A percentile compares a stretch with the other conserved stretches of the same genome.
These are phyloP conservation scores for Pteropus alecto DNA, from an alignment of 2,113 vertebrate genomes.

Conservation along the genomic window DNA sequence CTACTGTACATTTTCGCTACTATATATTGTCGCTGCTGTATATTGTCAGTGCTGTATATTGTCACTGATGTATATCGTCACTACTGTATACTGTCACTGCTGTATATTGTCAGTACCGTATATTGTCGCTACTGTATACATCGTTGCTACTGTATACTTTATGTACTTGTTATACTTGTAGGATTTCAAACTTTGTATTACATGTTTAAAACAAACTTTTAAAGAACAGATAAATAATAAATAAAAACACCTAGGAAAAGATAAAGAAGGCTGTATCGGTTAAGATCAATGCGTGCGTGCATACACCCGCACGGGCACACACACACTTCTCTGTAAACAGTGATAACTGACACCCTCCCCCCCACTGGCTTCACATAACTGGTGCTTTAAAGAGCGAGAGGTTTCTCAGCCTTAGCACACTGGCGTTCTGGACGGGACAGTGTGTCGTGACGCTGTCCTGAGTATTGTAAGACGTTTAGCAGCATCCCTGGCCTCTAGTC, in stretches of 20 bases:
- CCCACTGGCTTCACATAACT: not conserved
- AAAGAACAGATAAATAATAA: not conserved
- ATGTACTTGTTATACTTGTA: not conserved
- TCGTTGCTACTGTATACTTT: not conserved
- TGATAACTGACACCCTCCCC: not conserved
- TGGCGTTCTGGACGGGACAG: not conserved
- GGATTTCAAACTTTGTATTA: not conserved
- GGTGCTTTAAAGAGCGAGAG: not conserved
- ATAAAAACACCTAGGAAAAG: not conserved
- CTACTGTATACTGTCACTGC: no score
- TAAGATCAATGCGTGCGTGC: not conserved
- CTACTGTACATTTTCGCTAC: no score
- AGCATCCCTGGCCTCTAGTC: not conserved
- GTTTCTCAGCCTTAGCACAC: not conserved
- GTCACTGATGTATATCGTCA: no score
- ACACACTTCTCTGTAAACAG: not conserved
- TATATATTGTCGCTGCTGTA: no score
- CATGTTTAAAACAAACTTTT: not conserved
- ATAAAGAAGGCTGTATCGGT: not conserved
- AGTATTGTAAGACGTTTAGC: accelerated
- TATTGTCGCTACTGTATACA: no score
- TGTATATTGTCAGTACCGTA: no score
- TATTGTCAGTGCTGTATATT: no score
- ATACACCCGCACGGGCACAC: not conserved
- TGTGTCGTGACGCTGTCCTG: not conserved